Evolutionary conservation across 2,113 vertebrate species (phyloP).

Genomic region (Esox niger): DNA sequence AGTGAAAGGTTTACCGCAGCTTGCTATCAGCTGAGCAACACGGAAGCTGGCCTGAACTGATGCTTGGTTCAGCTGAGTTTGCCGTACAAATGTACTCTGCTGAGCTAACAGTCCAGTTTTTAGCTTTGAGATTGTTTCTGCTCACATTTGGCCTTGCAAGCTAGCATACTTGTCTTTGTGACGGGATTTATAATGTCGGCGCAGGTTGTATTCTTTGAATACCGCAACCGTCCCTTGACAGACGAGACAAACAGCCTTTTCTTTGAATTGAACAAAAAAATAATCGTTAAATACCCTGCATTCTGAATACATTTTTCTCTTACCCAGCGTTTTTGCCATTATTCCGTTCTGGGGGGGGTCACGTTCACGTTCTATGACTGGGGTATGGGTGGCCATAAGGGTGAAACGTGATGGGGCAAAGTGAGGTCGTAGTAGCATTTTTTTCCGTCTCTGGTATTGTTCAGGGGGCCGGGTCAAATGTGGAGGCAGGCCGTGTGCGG

Average conservation of each 20-base stretch:
- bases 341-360: too few relatives aligned
- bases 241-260: conserved; percentile 10
- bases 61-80: conserved; percentile 6
- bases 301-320: neutral
- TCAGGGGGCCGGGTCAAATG: too few relatives aligned
- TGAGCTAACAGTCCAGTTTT: neutral
- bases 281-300: neutral
- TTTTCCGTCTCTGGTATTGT: too few relatives aligned
- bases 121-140: neutral
- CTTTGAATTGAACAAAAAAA: conserved; percentile 3
- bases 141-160: neutral
- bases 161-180: too few relatives aligned
- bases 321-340: neutral
- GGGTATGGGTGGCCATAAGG: too few relatives aligned
- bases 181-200: too few relatives aligned
- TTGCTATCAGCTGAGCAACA: conserved; percentile 8
- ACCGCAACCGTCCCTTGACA: neutral
- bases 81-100: conserved; percentile 4
- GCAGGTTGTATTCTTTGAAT: too few relatives aligned
- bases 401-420: too few relatives aligned
- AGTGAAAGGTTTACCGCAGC: neutral
- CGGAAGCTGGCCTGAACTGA: conserved; percentile 8
- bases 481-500: too few relatives aligned
- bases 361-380: too few relatives aligned
- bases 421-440: too few relatives aligned